These are phyloP conservation scores for Nesidiocoris tenuis DNA, from an alignment of 2,888 invertebrate species.

Conservation along the genomic window DNA sequence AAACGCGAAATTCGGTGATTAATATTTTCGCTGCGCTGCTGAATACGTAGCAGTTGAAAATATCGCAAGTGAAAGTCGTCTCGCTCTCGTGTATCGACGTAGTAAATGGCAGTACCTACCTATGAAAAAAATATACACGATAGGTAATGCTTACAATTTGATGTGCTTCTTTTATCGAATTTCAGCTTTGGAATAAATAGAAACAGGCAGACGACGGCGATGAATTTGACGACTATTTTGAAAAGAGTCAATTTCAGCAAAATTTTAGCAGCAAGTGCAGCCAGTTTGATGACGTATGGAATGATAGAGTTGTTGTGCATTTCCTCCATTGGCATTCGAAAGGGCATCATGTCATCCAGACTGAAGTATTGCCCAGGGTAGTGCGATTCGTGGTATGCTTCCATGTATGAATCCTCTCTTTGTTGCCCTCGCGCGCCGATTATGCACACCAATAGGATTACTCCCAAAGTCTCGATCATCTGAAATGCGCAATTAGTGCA, in stretches of 20 bases:
- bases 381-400: conserved; percentile 64
- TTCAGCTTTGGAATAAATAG: conserved; percentile 71
- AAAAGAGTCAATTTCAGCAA: conserved; percentile 74
- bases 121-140: too few species aligned
- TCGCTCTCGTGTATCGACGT: too few species aligned
- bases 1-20: too few species aligned
- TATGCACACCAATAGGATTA: neutral
- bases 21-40: too few species aligned
- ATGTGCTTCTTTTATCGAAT: conserved; percentile 22
- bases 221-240: conserved; percentile 78
- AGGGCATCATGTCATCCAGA: conserved; percentile 31
- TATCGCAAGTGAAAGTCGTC: too few species aligned
- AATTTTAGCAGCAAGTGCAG: conserved; percentile 59
- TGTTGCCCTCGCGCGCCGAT: conserved; percentile 4
- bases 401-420: conserved; percentile 62
- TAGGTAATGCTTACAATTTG: too few species aligned
- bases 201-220: conserved; percentile 72
- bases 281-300: conserved; percentile 41
- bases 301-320: conserved; percentile 21
- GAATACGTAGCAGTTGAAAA: too few species aligned
- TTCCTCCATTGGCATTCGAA: conserved; percentile 42
- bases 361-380: conserved; percentile 53
- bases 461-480: conserved; percentile 2
- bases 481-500: too few species aligned
- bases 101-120: too few species aligned